Evolutionary conservation across 35 echinoderm and acorn worm species (phyloP).

Genomic region (Anneissia japonica): DNA sequence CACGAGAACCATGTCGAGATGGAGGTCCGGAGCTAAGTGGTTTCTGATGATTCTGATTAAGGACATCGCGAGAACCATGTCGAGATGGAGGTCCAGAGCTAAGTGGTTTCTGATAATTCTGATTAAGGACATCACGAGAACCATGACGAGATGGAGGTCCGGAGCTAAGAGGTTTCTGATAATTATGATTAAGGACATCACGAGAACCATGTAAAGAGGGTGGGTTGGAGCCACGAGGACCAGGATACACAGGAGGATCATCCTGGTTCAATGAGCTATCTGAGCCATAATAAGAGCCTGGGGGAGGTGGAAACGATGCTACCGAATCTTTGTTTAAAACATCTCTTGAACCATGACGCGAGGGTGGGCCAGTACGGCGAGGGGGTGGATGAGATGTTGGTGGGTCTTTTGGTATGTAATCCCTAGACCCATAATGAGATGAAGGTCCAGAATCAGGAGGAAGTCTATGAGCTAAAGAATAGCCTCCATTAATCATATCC

Average conservation of each 20-base stretch:
- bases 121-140: too few relatives aligned
- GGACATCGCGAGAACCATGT: background rate
- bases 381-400: background rate
- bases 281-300: too few relatives aligned
- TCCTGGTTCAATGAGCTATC: background rate
- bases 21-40: background rate
- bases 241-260: background rate
- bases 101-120: background rate
- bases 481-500: background rate
- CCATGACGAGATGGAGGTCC: too few relatives aligned
- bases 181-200: background rate
- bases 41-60: background rate
- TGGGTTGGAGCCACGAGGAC: background rate
- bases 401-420: background rate
- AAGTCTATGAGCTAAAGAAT: background rate
- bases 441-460: background rate
- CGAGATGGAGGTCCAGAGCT: background rate
- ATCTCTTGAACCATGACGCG: background rate
- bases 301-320: background rate
- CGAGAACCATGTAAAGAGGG: background rate
- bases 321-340: background rate
- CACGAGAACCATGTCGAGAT: background rate
- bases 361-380: background rate
- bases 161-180: background rate
- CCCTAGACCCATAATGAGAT: background rate